phyloP scores from a whole-genome alignment of 2,797 vertebrate species.

The Platyrinchus mystaceus region DNA sequence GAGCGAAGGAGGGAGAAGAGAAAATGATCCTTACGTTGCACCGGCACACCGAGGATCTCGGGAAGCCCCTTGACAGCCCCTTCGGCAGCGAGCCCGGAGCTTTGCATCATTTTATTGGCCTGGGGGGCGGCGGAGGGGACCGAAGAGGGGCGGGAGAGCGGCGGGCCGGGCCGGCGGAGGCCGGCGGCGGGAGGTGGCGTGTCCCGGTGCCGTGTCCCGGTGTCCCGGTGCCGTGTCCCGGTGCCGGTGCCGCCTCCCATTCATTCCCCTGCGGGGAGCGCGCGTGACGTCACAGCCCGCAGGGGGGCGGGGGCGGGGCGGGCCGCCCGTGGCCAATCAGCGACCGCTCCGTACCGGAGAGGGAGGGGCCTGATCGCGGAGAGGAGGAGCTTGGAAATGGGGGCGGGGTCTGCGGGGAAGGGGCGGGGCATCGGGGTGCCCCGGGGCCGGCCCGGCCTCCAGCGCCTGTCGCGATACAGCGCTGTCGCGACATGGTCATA shows the following conservation, averaged over 20 bases:
- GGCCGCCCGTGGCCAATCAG: constrained; percentile 72
- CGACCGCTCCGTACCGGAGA: not conserved
- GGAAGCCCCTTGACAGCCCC: constrained; percentile 94
- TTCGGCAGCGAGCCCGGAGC: constrained; percentile 90
- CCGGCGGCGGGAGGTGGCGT: not conserved
- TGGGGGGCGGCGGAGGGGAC: not conserved
- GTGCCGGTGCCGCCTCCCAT: constrained; percentile 75
- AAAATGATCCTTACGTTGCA: constrained; percentile 92
- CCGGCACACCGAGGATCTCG: constrained; percentile 95
- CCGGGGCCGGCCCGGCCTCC: not conserved
- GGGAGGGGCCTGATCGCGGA: accelerated
- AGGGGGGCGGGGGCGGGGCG: constrained; percentile 65
- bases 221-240: not conserved
- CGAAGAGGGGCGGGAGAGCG: not conserved
- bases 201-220: not conserved
- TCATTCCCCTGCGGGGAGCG: constrained; percentile 94
- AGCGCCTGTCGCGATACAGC: not conserved
- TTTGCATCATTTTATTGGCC: constrained; percentile 91
- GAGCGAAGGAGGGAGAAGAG: constrained; percentile 58
- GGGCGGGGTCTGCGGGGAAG: not conserved
- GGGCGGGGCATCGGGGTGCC: not conserved
- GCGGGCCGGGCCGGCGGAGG: not conserved
- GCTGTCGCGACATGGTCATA: not conserved
- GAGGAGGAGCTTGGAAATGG: accelerated
- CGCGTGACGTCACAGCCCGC: constrained; percentile 87